A percentile compares a stretch with the other conserved stretches of the same genome.
Conservation (phyloP, 2,797 vertebrate species). For the Peromyscus eremicus region DNA sequence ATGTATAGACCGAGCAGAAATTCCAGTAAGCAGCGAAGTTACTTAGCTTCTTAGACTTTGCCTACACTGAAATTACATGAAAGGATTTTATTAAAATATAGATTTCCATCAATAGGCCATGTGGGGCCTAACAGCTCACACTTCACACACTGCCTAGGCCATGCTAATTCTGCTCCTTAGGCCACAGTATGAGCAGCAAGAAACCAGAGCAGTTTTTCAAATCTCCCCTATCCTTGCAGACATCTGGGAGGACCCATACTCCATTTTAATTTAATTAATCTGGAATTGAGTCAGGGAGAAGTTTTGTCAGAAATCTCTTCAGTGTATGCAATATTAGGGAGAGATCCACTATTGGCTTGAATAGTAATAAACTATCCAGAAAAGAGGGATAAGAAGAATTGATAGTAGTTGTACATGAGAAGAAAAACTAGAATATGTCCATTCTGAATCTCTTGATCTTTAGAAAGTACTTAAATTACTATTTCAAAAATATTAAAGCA, state of each 20-base stretch:
- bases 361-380: conserved; percentile 3
- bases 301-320: conserved; percentile 53
- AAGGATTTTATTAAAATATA: background rate
- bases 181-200: background rate
- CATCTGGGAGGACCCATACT: background rate
- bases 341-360: background rate
- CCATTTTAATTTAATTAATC: conserved; percentile 11
- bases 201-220: background rate
- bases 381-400: conserved; percentile 10
- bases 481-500: conserved; percentile 60
- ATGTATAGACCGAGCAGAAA: background rate
- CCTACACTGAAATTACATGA: background rate
- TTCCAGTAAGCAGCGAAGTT: background rate
- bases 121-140: background rate
- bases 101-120: background rate
- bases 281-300: background rate
- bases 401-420: background rate
- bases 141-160: background rate
- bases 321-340: background rate
- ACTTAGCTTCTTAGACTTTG: background rate
- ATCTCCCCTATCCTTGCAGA: background rate
- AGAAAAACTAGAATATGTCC: background rate
- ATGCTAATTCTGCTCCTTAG: background rate
- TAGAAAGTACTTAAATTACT: background rate
- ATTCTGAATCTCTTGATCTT: conserved; percentile 1